These are phyloP conservation scores for Rhyacichthys aspro DNA, from an alignment of 2,797 vertebrate genomes.

Conservation along the genomic window DNA sequence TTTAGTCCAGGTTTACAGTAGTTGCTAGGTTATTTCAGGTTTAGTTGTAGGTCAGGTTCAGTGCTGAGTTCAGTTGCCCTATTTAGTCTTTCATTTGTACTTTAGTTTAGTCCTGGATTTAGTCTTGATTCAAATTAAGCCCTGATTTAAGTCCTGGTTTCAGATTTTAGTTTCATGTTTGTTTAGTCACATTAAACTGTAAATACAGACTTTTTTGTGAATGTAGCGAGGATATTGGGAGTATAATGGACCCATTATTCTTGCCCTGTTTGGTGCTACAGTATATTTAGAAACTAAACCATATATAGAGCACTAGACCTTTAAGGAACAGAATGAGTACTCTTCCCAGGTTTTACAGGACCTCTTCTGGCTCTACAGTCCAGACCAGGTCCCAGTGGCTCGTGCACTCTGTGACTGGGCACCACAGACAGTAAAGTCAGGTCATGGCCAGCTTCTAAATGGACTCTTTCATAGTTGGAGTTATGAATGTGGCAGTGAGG, in stretches of 20 bases:
- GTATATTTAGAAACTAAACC: conserved; percentile 20
- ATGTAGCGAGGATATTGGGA: too few relatives aligned
- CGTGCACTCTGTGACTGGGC: conserved; percentile 27
- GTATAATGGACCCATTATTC: neutral
- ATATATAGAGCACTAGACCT: neutral
- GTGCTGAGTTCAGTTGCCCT: too few relatives aligned
- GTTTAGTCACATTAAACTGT: neutral
- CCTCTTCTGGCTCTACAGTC: conserved; percentile 30
- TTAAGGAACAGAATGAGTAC: conserved; percentile 11
- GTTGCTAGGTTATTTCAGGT: too few relatives aligned
- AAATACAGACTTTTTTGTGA: neutral
- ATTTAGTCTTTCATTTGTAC: too few relatives aligned
- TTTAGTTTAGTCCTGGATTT: neutral
- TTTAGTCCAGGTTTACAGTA: too few relatives aligned
- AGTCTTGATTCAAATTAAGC: too few relatives aligned
- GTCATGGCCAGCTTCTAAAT: conserved; percentile 68
- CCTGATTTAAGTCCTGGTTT: too few relatives aligned
- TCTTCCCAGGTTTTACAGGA: conserved; percentile 17
- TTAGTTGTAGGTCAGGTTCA: too few relatives aligned
- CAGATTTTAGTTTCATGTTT: neutral
- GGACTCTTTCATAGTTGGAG: conserved; percentile 61
- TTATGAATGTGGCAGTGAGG: conserved; percentile 38
- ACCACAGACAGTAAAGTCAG: conserved; percentile 67
- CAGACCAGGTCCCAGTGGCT: conserved; percentile 14
- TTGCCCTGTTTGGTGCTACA: neutral